phyloP scores from a whole-genome alignment of 2,113 vertebrate species.

The Lamprologus ornatipinnis region DNA sequence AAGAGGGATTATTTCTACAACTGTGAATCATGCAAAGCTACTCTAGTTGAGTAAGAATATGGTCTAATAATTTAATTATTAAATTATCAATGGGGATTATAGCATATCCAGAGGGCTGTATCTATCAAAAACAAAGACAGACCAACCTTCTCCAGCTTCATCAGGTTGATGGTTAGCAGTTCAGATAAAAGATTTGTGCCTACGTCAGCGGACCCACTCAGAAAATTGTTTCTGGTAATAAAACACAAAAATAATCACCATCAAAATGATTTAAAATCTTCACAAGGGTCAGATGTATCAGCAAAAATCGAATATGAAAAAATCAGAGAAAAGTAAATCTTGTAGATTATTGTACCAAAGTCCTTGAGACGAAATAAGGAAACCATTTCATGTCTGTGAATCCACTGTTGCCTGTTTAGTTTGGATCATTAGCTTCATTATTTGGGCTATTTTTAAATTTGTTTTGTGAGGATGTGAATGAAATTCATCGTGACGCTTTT shows the following conservation, averaged over 20 bases:
- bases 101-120: neutral
- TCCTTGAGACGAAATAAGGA: neutral
- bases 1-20: neutral
- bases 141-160: slow-evolving; percentile 88
- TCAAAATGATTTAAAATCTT: neutral
- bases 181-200: slow-evolving; percentile 80
- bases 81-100: neutral
- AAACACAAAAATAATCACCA: neutral
- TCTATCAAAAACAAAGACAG: neutral
- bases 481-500: neutral
- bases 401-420: neutral
- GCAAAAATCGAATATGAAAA: neutral
- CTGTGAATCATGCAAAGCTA: neutral
- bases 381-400: neutral
- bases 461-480: neutral
- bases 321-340: neutral
- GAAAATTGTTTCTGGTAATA: slow-evolving; percentile 5
- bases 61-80: neutral
- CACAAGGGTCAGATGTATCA: neutral
- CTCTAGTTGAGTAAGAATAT: neutral
- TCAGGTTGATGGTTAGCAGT: slow-evolving; percentile 78
- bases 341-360: neutral
- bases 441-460: neutral
- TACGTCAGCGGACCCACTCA: slow-evolving; percentile 7
- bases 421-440: neutral